Conservation (phyloP, 2,797 vertebrate genomes). For the Siniperca undulata region DNA sequence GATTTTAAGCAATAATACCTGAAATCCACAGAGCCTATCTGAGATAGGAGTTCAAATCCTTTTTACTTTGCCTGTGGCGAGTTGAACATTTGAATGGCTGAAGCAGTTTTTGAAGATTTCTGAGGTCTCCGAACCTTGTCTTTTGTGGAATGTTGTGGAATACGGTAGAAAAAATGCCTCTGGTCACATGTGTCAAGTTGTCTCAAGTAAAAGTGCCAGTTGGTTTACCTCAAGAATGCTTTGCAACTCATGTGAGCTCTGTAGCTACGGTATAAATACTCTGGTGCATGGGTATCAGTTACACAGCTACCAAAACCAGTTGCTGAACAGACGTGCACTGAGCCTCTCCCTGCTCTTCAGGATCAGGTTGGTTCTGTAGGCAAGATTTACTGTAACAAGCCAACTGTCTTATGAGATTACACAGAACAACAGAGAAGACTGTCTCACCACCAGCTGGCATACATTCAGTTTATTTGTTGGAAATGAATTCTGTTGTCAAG, state of each 20-base stretch:
- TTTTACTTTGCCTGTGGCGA: slow-evolving; percentile 43
- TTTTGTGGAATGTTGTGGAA: slow-evolving; percentile 35
- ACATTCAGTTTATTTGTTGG: slow-evolving; percentile 4
- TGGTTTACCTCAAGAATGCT: slow-evolving; percentile 52
- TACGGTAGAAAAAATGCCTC: not conserved
- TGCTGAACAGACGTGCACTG: slow-evolving; percentile 57
- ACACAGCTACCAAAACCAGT: slow-evolving; percentile 59
- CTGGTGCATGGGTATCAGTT: slow-evolving; percentile 60
- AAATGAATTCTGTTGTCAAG: not conserved
- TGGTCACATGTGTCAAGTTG: slow-evolving; percentile 29
- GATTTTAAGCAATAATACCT: slow-evolving; percentile 33
- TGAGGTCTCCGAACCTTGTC: slow-evolving; percentile 28
- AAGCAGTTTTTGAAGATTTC: slow-evolving; percentile 28
- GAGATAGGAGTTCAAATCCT: slow-evolving; percentile 47
- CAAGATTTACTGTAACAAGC: slow-evolving; percentile 28
- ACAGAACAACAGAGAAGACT: slow-evolving; percentile 9
- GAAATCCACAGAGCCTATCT: slow-evolving; percentile 31
- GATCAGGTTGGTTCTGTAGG: slow-evolving; percentile 44
- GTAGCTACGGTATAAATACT: slow-evolving; percentile 72
- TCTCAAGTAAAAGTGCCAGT: slow-evolving; percentile 49
- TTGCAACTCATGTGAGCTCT: slow-evolving; percentile 30
- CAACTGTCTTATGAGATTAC: slow-evolving; percentile 39
- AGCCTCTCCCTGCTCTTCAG: slow-evolving; percentile 61
- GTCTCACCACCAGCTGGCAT: not conserved
- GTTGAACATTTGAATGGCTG: slow-evolving; percentile 39